Conservation (phyloP, 2,797 vertebrate species). For the Hoplostethus mediterraneus region DNA sequence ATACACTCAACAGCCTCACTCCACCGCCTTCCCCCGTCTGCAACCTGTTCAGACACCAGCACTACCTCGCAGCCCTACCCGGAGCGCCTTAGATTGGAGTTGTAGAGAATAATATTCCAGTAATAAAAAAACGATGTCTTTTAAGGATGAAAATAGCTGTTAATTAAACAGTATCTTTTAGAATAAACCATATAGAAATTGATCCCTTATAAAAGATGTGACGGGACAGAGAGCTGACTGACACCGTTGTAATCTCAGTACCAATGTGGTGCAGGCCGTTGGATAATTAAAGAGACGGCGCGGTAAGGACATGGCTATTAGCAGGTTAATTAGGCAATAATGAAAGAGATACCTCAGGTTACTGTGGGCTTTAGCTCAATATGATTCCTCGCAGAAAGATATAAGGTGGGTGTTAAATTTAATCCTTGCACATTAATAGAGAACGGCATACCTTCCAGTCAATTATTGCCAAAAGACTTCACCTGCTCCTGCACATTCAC, state of each 20-base stretch:
- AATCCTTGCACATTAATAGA: conserved; percentile 87
- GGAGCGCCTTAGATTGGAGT: conserved; percentile 8
- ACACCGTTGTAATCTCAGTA: conserved; percentile 71
- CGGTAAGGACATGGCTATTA: conserved; percentile 85
- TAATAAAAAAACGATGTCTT: conserved; percentile 35
- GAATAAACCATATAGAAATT: conserved; percentile 67
- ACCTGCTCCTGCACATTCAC: conserved; percentile 76
- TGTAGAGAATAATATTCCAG: conserved; percentile 33
- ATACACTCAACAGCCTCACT: conserved; percentile 21
- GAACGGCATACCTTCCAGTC: conserved; percentile 79
- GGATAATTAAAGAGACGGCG: conserved; percentile 82
- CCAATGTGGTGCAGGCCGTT: conserved; percentile 60
- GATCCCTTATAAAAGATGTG: conserved; percentile 68
- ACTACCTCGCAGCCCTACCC: conserved; percentile 1
- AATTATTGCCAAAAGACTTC: conserved; percentile 87
- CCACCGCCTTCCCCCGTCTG: neutral
- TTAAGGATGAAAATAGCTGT: conserved; percentile 62
- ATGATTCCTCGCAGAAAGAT: conserved; percentile 82
- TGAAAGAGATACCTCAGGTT: conserved; percentile 85
- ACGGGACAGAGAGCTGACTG: conserved; percentile 68
- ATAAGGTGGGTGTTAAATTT: conserved; percentile 86
- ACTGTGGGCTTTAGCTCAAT: conserved; percentile 82
- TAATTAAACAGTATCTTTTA: conserved; percentile 70
- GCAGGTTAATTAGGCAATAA: conserved; percentile 92
- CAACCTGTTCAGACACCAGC: conserved; percentile 13